Evolutionary conservation across 1,140 invertebrate species (phyloP), one percentile per base, ranked within the genome.

Genomic region (Drosophila saltans): DNA sequence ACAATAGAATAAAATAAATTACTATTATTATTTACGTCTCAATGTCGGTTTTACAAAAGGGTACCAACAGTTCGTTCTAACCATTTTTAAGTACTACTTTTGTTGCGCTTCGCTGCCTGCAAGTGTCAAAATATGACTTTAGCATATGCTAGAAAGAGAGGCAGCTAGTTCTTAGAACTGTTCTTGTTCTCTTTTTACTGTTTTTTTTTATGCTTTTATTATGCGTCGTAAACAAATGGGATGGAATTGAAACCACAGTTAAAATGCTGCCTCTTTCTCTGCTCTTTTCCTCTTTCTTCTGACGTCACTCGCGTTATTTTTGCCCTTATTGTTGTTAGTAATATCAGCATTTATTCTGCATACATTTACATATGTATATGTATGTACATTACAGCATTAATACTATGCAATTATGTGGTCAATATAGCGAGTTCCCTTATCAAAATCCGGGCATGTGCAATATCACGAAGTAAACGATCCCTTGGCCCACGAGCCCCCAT

Each of bases 401-500:
- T 16, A 16, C 16, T 16, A 16, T 16, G 16, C 16, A 16, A 16
- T 16, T 36, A 36, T 6, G 33, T 36, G 3, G 33, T 6, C 33
- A 36, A 36, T 36, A 36, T 36, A 0, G 2, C 33, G 33, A 36
- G 33, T 5, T 84, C 71, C 7, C 72, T 65, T 40, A 90, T 69
- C 0, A 78, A 41, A 2, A 75, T 41, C 28, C 84, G 81, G n/a
- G 84, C 84, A 8, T 84, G 78, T 36, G 66, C 71, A 21, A 88
- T 89, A 26, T 88, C 80, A 36, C 81, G 70, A 24, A 81, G 48
- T 5, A 88, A 58, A 3, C 84, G 71, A n/a, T 88, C 84, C 66
- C 75, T 84, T n/a, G 84, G 74, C 0, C 64, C 40, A 40, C 84
- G 80, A 16, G 69, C 24, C 0, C 84, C 84, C 33, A 75, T 65